These are phyloP conservation scores for Cliona cf. orientalis DNA, from an alignment of 37 sponge, comb jelly and placozoan species.

Conservation along the genomic window DNA sequence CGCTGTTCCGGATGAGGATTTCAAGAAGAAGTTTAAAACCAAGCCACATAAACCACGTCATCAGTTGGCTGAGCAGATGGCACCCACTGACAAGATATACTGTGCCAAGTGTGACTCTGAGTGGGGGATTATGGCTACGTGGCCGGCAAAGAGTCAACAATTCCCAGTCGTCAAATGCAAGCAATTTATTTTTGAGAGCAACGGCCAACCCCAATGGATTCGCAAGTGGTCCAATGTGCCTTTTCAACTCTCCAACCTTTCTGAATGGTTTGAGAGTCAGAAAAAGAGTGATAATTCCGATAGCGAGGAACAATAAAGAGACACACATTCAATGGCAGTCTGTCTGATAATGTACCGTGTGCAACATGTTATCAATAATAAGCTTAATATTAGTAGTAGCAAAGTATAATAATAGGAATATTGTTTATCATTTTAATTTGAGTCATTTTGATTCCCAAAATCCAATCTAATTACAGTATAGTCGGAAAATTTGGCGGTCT, in stretches of 20 bases:
- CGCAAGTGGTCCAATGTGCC: constrained; percentile 53
- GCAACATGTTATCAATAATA: too few relatives aligned
- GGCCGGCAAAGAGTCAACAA: not conserved
- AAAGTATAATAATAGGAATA: too few relatives aligned
- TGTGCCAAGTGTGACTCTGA: constrained; percentile 41
- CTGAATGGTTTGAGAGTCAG: too few relatives aligned
- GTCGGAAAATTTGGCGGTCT: too few relatives aligned
- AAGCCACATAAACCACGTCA: not conserved
- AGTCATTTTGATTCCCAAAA: too few relatives aligned
- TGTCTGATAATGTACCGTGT: too few relatives aligned
- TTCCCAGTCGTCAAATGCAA: constrained; percentile 65
- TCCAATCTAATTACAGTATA: too few relatives aligned
- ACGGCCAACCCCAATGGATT: not conserved
- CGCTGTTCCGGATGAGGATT: constrained; percentile 32
- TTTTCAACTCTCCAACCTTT: constrained; percentile 56
- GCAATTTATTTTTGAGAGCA: constrained; percentile 34
- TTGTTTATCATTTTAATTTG: too few relatives aligned
- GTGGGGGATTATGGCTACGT: constrained; percentile 50
- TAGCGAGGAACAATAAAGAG: too few relatives aligned
- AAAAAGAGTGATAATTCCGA: too few relatives aligned
- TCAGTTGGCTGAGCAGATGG: not conserved
- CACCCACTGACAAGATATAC: constrained; percentile 27
- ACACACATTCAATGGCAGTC: too few relatives aligned
- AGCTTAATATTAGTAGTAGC: too few relatives aligned
- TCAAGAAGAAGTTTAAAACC: not conserved